These are phyloP conservation scores for Pitta sordida DNA, from an alignment of 2,113 vertebrate species.

Conservation along the genomic window DNA sequence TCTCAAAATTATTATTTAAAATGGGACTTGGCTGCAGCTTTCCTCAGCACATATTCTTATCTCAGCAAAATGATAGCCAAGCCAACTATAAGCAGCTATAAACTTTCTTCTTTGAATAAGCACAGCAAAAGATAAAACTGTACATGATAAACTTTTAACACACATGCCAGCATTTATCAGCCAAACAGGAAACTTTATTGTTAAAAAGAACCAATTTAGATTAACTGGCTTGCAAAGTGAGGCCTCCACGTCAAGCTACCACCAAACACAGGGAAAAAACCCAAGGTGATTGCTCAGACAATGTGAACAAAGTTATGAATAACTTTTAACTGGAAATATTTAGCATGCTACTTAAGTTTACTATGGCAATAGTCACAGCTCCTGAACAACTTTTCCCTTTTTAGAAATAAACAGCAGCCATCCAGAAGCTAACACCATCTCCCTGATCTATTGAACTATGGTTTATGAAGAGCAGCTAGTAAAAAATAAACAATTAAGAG, in stretches of 20 bases:
- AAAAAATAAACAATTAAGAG: neutral
- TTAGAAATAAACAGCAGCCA: neutral
- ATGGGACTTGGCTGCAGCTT: neutral
- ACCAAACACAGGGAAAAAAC: constrained; percentile 45
- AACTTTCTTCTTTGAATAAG: neutral
- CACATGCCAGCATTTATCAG: neutral
- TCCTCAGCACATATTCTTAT: neutral
- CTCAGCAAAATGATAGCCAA: neutral
- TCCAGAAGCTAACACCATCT: neutral
- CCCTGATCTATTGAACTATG: neutral
- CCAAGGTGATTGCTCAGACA: constrained; percentile 9
- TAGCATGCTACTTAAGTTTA: neutral
- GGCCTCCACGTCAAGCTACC: neutral
- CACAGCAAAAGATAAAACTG: neutral
- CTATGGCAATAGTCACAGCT: neutral
- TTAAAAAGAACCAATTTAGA: constrained; percentile 52
- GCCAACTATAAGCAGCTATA: neutral
- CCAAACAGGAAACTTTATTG: constrained; percentile 51
- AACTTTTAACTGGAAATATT: constrained; percentile 17
- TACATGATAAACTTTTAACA: neutral
- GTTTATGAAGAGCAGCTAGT: neutral
- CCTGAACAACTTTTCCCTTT: neutral
- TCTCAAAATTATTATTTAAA: neutral
- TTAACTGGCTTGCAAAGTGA: neutral
- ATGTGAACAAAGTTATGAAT: neutral